These are phyloP conservation scores for Phylloscopus collybita DNA, from an alignment of 2,797 vertebrate genomes.

Conservation along the genomic window DNA sequence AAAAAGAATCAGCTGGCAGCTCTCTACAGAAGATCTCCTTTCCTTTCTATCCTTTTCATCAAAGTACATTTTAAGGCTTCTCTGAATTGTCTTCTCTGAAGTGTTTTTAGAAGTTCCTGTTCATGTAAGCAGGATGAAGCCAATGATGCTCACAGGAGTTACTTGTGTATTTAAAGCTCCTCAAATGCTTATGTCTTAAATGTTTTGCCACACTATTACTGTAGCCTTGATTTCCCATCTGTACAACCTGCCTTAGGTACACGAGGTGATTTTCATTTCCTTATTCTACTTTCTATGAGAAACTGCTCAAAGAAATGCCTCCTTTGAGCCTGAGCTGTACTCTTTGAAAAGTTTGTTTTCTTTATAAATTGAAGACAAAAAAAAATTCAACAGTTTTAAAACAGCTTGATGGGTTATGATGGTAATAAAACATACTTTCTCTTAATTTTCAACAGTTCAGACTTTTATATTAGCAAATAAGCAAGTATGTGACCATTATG, in stretches of 20 bases:
- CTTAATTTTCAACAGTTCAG: neutral
- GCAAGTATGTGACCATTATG: neutral
- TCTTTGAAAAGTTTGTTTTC: neutral
- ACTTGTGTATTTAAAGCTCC: neutral
- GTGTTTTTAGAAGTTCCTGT: neutral
- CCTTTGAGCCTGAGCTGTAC: neutral
- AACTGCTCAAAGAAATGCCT: neutral
- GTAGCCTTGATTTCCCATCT: neutral
- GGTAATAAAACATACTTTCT: neutral
- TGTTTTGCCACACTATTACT: neutral
- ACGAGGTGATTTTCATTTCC: neutral
- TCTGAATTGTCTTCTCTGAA: neutral
- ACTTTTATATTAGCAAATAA: neutral
- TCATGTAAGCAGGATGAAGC: neutral
- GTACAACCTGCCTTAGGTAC: neutral
- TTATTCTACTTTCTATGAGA: neutral
- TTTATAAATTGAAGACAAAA: neutral
- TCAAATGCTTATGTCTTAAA: neutral
- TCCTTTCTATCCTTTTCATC: neutral
- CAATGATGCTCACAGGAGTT: neutral
- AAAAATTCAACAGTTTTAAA: neutral
- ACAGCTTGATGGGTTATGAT: neutral
- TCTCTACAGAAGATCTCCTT: neutral
- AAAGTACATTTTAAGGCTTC: neutral
- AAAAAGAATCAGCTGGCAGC: neutral